Evolutionary conservation across 2,113 vertebrate genomes (phyloP).

Genomic region (Halcyon malimbica): DNA sequence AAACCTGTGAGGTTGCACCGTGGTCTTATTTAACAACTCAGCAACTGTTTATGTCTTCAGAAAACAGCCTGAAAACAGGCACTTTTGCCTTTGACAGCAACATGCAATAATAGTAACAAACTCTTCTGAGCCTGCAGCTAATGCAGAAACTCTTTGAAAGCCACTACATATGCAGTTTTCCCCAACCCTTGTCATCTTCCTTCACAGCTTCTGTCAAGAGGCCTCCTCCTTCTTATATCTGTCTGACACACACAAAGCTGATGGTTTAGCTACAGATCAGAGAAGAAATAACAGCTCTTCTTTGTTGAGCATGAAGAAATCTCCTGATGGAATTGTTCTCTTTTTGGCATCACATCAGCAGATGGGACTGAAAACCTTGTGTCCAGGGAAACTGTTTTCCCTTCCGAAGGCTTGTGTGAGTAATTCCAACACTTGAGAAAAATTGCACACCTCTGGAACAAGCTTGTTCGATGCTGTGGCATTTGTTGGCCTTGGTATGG

Average conservation of each 20-base stretch:
- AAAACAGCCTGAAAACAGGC: slow-evolving; percentile 9
- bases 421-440: neutral
- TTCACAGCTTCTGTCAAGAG: neutral
- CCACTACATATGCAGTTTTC: neutral
- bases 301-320: rapidly evolving
- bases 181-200: neutral
- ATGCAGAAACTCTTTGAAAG: neutral
- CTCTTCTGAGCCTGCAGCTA: neutral
- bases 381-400: neutral
- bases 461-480: neutral
- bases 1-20: neutral
- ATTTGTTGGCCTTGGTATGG: neutral
- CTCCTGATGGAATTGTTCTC: neutral
- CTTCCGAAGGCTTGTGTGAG: neutral
- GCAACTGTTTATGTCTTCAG: neutral
- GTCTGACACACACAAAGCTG: neutral
- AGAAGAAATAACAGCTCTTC: neutral
- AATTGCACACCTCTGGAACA: neutral
- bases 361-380: neutral
- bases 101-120: neutral
- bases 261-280: neutral
- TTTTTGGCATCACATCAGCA: neutral
- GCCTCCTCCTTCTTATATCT: neutral
- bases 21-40: slow-evolving; percentile 22
- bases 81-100: neutral